These are phyloP conservation scores for Rhynchophorus ferrugineus DNA, from an alignment of 1,140 invertebrate species.

Conservation along the genomic window DNA sequence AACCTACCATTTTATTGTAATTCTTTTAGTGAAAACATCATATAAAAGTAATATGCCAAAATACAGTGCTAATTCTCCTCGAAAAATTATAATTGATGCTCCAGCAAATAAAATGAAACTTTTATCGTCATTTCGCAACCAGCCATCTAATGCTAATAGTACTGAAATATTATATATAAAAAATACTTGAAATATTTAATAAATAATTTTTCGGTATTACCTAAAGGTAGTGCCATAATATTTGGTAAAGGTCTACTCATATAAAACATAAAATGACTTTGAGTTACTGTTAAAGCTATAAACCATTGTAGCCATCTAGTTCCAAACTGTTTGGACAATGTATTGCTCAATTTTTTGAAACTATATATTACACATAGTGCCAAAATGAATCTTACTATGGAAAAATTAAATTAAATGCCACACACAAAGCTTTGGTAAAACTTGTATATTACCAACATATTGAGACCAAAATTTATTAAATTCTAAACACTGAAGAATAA, in stretches of 20 bases:
- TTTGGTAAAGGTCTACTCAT: conserved; percentile 91
- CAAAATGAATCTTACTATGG: conserved; percentile 76
- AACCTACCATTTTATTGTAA: conserved; percentile 46
- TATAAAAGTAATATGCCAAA: conserved; percentile 80
- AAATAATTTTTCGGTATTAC: conserved; percentile 46
- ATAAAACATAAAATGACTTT: conserved; percentile 99
- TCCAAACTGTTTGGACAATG: conserved; percentile 72
- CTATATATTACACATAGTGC: conserved; percentile 65
- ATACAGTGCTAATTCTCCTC: conserved; percentile 81
- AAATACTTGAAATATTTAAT: background rate
- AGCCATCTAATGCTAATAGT: conserved; percentile 74
- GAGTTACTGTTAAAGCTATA: conserved; percentile 74
- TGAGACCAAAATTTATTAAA: conserved; percentile 84
- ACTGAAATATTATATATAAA: conserved; percentile 62
- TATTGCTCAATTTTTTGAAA: conserved; percentile 64
- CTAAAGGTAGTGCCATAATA: conserved; percentile 86
- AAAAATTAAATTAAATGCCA: conserved; percentile 20
- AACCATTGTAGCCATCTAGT: conserved; percentile 72
- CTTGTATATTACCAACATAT: conserved; percentile 70
- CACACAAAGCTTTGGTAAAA: background rate
- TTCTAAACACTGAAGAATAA: conserved; percentile 58
- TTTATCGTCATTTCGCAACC: conserved; percentile 69
- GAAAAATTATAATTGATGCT: conserved; percentile 82
- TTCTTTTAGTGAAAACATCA: conserved; percentile 59
- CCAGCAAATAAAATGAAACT: conserved; percentile 79